Evolutionary conservation across 2,113 vertebrate genomes (phyloP).

Genomic region (Galeopterus variegatus): DNA sequence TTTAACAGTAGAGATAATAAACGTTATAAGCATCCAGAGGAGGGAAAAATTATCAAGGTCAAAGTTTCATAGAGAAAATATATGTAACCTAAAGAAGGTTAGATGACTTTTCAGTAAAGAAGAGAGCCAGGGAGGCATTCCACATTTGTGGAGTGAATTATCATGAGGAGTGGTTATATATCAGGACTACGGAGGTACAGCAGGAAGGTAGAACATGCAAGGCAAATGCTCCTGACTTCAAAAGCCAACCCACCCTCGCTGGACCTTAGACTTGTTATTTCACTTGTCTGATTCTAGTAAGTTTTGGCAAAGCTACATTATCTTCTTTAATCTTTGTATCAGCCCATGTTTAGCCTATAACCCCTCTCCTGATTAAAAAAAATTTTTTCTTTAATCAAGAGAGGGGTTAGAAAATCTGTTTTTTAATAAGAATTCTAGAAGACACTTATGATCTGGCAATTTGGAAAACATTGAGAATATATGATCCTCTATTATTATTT

Average conservation of each 20-base stretch:
- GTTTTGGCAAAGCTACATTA: background rate
- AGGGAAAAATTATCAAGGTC: background rate
- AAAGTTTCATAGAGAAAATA: background rate
- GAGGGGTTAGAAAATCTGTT: background rate
- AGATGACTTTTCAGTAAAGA: background rate
- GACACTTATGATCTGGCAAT: background rate
- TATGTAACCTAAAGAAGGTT: background rate
- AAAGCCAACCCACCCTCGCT: background rate
- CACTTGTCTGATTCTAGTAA: background rate
- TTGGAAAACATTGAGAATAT: constrained; percentile 36
- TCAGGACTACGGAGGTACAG: background rate
- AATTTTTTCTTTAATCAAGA: background rate
- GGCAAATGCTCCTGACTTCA: background rate
- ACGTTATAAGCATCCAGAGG: background rate
- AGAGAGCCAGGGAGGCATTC: background rate
- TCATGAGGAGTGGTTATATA: too few species aligned
- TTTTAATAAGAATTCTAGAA: background rate
- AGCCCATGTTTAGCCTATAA: background rate
- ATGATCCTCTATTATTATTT: background rate
- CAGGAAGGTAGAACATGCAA: background rate
- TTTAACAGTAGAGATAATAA: background rate
- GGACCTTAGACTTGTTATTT: background rate
- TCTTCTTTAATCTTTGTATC: background rate
- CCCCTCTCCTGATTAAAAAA: background rate
- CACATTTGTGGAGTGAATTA: too few species aligned